Evolutionary conservation across 2,888 invertebrate species (phyloP), one percentile per base, ranked within the genome.

Genomic region (Empis stercorea): DNA sequence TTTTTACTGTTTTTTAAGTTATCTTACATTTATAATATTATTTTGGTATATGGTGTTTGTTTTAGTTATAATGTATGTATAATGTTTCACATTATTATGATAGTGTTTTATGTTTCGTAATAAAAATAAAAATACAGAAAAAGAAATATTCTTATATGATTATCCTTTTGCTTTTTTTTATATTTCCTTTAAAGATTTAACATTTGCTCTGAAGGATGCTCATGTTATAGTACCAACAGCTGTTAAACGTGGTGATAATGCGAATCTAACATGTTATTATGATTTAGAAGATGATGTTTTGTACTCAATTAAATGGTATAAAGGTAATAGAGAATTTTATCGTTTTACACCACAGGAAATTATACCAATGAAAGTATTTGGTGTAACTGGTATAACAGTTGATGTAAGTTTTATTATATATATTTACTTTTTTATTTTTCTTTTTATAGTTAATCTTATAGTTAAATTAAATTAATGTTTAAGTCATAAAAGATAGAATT

Each of bases 291-390:
- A 76, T 16, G 81, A 81, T 55, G 73, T 74, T 38, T 65, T 82
- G 38, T 82, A 81, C 64, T 73, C 79, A 37, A 78, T 81, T 52
- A 81, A 81, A 65, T 82, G 82, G 81, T 81, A 81, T 63, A 72
- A 76, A 42, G 77, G 76, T 3, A 73, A 73, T 51, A 63, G 76
- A 4, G 81, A 81, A 64, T 81, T 81, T 66, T 81, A 76, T 58
- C 70, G 80, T 45, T 80, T 73, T 58, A 72, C 78, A 4, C 80
- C 80, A 1, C 71, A 76, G 50, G 80, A 81, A 55, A 74, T 72
- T 14, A 80, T 79, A 7, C 76, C 79, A 2, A 70, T 76, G 49
- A 80, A 80, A 66, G 73, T 77, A 55, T 82, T 81, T 61, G 69
- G 72, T 37, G 75, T 79, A 54, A 67, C 70, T 17, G 80, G 80